Base-by-base conservation (phyloP, 1,140 invertebrate species). In the Lordiphosa clarofinis region DNA sequence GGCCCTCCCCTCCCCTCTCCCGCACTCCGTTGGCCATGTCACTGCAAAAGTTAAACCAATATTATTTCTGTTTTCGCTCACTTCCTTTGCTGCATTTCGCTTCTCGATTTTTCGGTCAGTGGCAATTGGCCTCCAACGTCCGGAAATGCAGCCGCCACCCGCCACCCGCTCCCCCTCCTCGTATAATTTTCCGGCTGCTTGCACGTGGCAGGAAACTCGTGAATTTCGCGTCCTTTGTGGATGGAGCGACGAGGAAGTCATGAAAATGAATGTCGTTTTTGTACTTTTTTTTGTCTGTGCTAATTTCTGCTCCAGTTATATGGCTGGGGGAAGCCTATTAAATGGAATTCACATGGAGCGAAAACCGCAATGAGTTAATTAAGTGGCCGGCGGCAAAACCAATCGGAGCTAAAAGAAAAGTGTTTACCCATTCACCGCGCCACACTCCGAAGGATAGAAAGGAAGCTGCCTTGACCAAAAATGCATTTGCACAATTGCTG, bases 231-330 rank as follows among this genome's bases (percentile, higher is more conserved):
- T 59, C 48, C 56, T 70, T 70, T 66, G 56, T 56, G 56, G 46
- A 50, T 28, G 21, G 11, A 37, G 4, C 63, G 52, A n/a, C 6
- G 31, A 61, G 46, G 39, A 31, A 21, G 36, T 54, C 64, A 64
- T 69, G 78, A 81, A 81, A 79, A 74, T 66, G 70, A 79, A 66
- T 81, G 74, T 74, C 61, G 74, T 81, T 70, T 81, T 79, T 66
- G n/a, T n/a, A n/a, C 43, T 56, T 66, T 43, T 40, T 36, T 38
- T 21, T 3, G n/a, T 69, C 59, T 73, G 64, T 79, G 70, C 69
- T 78, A 73, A 78, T 79, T 81, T 79, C 65, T 79, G 75, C 74
- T 81, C 74, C 37, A 79, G 75, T 79, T 79, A 56, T 54, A 71
- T 40, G 19, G 11, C 28, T 15, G 5, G 37, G 35, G 15, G 48